Evolutionary conservation across 2,888 invertebrate genomes (phyloP), one percentile per base, ranked within the genome.

Genomic region (Cybosia mesomella): DNA sequence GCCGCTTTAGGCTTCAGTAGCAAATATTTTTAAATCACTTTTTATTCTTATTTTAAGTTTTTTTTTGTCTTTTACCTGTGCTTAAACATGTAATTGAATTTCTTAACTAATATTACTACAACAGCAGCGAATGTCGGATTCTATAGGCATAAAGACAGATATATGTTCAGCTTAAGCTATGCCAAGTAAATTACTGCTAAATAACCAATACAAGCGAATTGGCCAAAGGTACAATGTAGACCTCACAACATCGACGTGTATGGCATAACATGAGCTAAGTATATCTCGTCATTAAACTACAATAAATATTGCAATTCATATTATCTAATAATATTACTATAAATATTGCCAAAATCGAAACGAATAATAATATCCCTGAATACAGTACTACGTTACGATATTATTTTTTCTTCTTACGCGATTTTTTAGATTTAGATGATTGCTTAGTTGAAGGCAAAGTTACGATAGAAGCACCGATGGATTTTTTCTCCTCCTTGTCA

Each of bases 381-480:
- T 89, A 90, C 90, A 87, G 85, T 83, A 43, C 77, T 81, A 49
- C 49, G 7, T n/a, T 68, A 24, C 64, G 80, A 82, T 82, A 85
- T 94, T 96, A 96, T 91, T 96, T 96, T 86, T 96, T 95, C 92
- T 96, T 96, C 85, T 95, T 96, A 85, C 96, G 96, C 64, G 96
- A 92, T 85, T 96, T 96, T 85, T 95, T 95, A 83, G 95, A 92
- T 75, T 94, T 94, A 75, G 89, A 83, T 54, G 93, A 91, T 89
- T 91, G 92, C 86, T 95, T 95, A 79, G 88, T 82, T 62, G 87
- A 89, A 81, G 92, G 89, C 83, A 90, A 84, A 64, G 88, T 84
- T 72, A 89, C 75, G 75, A 87, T 91, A 71, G 91, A 89, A 79
- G 92, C 87, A 85, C 92, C 90, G 80, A 84, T 85, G 67, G 79